phyloP scores from a whole-genome alignment of 2,797 vertebrate genomes.

The Chromobotia macracanthus region DNA sequence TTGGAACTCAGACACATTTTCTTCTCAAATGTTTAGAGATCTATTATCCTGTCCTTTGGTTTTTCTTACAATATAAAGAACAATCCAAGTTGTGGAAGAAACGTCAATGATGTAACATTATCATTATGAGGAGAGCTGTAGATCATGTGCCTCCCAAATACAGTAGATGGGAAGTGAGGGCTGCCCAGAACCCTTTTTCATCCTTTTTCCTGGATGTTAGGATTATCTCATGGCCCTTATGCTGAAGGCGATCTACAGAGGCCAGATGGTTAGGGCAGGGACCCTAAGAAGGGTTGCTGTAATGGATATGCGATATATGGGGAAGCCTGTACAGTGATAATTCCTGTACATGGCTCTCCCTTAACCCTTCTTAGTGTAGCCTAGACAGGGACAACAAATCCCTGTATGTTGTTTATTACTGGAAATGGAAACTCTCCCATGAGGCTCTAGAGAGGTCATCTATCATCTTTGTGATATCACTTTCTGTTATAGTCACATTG shows the following conservation, averaged over 20 bases:
- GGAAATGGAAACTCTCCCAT: too few relatives aligned
- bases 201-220: slow-evolving; percentile 8
- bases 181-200: neutral
- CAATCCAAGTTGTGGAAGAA: too few relatives aligned
- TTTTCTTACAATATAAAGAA: neutral
- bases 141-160: neutral
- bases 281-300: slow-evolving; percentile 36
- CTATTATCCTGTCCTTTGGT: neutral
- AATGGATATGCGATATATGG: slow-evolving; percentile 48
- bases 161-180: neutral
- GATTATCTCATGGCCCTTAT: slow-evolving; percentile 43
- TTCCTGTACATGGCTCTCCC: slow-evolving; percentile 5
- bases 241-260: slow-evolving; percentile 10
- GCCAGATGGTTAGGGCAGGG: slow-evolving; percentile 48
- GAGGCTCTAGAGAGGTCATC: neutral
- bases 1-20: neutral
- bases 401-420: neutral
- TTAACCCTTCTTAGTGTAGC: neutral
- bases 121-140: neutral
- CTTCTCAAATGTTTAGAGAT: neutral
- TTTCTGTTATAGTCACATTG: neutral
- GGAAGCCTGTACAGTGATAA: slow-evolving; percentile 18
- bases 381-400: neutral
- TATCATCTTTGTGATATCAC: neutral
- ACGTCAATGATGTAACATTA: neutral